Conservation (phyloP, 2,797 vertebrate species). For the Sebastes oblongus region DNA sequence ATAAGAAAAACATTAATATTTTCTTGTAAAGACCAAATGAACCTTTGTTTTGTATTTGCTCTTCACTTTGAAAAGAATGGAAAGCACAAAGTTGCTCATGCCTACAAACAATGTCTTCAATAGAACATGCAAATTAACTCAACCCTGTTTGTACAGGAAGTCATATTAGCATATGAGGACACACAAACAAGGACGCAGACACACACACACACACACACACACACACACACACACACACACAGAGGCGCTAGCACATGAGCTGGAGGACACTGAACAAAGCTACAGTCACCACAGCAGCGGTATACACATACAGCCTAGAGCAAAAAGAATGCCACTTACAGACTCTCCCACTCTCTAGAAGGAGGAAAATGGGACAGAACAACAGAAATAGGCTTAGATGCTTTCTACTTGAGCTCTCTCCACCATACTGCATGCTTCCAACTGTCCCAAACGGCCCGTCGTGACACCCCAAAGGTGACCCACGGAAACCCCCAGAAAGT, state of each 20-base stretch:
- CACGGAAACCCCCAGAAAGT: neutral
- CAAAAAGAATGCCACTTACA: constrained; percentile 92
- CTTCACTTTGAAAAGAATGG: constrained; percentile 6
- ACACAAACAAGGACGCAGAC: constrained; percentile 17
- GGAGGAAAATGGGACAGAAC: constrained; percentile 86
- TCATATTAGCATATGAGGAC: constrained; percentile 13
- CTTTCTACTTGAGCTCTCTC: constrained; percentile 47
- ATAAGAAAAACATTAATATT: neutral
- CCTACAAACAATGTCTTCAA: constrained; percentile 1
- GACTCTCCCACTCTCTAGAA: constrained; percentile 96
- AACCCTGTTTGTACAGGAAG: neutral
- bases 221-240: neutral
- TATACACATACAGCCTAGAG: constrained; percentile 53
- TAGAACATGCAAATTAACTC: constrained; percentile 44
- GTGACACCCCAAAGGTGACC: constrained; percentile 12
- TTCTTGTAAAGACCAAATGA: neutral
- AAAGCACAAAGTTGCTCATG: constrained; percentile 59
- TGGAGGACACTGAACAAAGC: constrained; percentile 45
- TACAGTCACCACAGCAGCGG: constrained; percentile 40
- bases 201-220: neutral
- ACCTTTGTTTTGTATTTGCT: neutral
- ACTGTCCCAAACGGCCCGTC: constrained; percentile 17
- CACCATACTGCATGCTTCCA: constrained; percentile 51
- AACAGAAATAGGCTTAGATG: constrained; percentile 85
- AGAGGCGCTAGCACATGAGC: neutral